phyloP scores from a whole-genome alignment of 2,797 vertebrate species.

The Periparus ater region DNA sequence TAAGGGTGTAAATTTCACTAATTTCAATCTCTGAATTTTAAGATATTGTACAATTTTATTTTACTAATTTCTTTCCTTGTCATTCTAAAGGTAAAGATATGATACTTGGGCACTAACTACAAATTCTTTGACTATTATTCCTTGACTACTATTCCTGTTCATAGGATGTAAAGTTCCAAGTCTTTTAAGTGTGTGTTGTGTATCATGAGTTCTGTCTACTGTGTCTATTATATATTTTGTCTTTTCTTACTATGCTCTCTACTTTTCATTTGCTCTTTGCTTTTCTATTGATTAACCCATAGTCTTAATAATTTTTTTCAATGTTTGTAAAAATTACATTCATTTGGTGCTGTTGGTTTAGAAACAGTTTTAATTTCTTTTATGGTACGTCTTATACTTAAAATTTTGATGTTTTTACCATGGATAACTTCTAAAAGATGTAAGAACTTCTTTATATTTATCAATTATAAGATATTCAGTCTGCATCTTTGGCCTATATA shows the following conservation, averaged over 20 bases:
- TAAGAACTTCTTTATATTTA: background rate
- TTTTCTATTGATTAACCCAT: background rate
- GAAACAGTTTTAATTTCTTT: background rate
- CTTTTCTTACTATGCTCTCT: background rate
- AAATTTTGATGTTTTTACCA: background rate
- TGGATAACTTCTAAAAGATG: background rate
- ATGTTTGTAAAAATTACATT: background rate
- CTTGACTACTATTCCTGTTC: background rate
- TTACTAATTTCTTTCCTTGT: background rate
- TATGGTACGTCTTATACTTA: background rate
- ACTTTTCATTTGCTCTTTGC: background rate
- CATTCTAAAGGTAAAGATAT: background rate
- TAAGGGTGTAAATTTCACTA: background rate
- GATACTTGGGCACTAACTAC: background rate
- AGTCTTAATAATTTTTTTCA: background rate
- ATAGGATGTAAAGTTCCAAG: background rate
- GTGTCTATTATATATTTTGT: background rate
- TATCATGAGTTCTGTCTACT: background rate
- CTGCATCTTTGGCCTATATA: background rate
- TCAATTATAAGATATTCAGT: background rate
- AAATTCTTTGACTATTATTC: background rate
- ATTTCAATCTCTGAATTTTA: background rate
- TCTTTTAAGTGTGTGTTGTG: background rate
- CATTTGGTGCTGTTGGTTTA: background rate
- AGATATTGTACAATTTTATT: background rate